These are phyloP conservation scores for Macrotrachela quadricornifera DNA, from an alignment of 1,140 invertebrate genomes.

Conservation along the genomic window DNA sequence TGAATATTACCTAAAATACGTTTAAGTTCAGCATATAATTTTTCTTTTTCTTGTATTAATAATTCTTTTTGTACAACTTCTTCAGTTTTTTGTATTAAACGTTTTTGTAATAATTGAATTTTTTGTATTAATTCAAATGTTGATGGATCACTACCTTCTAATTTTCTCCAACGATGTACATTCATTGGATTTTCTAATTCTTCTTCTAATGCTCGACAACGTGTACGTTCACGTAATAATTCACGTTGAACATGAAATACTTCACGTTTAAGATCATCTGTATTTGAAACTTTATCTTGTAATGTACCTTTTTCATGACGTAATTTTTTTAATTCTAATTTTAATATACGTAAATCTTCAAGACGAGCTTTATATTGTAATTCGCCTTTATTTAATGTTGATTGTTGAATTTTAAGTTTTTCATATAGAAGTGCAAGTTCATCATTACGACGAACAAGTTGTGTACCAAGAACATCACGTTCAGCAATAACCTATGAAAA, in stretches of 20 bases:
- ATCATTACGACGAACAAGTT: slow-evolving; percentile 49
- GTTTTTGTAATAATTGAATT: slow-evolving; percentile 46
- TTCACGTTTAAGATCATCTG: slow-evolving; percentile 38
- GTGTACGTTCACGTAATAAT: slow-evolving; percentile 46
- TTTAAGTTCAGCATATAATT: slow-evolving; percentile 39
- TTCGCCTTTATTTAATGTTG: slow-evolving; percentile 42
- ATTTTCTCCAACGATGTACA: slow-evolving; percentile 51
- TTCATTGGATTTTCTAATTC: slow-evolving; percentile 59
- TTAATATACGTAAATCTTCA: slow-evolving; percentile 51
- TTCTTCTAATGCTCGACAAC: slow-evolving; percentile 51
- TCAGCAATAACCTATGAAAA: slow-evolving; percentile 27
- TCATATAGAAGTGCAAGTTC: slow-evolving; percentile 47
- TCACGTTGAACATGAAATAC: slow-evolving; percentile 51
- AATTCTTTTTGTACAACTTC: slow-evolving; percentile 39
- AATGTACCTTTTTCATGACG: slow-evolving; percentile 26
- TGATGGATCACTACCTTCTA: slow-evolving; percentile 45
- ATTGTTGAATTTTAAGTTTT: slow-evolving; percentile 47
- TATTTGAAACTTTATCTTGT: slow-evolving; percentile 29
- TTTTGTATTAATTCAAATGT: slow-evolving; percentile 44
- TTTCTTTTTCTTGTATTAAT: slow-evolving; percentile 39
- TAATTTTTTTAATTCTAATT: slow-evolving; percentile 50
- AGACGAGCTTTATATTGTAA: slow-evolving; percentile 43
- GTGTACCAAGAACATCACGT: slow-evolving; percentile 48
- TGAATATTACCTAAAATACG: slow-evolving; percentile 26
- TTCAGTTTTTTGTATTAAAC: slow-evolving; percentile 38